phyloP scores from a whole-genome alignment of 2,113 vertebrate species.

The Raja brachyura region DNA sequence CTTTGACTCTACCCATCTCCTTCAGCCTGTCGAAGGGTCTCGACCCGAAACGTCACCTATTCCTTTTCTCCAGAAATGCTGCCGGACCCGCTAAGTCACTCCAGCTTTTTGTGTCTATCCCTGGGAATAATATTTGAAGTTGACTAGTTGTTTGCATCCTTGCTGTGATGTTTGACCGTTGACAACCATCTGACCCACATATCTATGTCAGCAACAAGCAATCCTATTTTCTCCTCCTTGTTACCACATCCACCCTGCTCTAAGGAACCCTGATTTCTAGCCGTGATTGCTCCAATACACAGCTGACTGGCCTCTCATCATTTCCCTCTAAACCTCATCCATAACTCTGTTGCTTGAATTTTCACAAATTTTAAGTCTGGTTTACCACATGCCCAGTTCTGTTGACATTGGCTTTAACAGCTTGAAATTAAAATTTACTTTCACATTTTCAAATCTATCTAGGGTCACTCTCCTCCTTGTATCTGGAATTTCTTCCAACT shows the following conservation, averaged over 20 bases:
- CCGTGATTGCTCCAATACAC: neutral
- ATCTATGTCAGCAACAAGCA: neutral
- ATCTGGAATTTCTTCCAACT: neutral
- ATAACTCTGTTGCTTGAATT: neutral
- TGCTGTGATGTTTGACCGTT: neutral
- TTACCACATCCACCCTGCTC: too few species aligned
- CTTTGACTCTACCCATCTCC: neutral
- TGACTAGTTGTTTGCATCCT: neutral
- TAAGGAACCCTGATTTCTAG: neutral
- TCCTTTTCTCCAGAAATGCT: too few species aligned
- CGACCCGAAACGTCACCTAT: too few species aligned
- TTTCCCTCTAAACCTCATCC: neutral
- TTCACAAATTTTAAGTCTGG: neutral
- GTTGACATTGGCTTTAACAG: neutral
- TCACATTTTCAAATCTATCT: neutral
- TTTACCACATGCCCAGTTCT: neutral
- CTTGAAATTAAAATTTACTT: neutral
- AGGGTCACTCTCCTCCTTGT: neutral
- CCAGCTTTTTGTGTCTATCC: neutral
- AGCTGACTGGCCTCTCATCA: neutral
- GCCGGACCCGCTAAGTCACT: too few species aligned
- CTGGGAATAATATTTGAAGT: neutral
- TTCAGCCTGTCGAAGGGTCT: too few species aligned
- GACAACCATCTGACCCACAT: neutral
- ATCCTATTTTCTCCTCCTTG: neutral